Base-by-base conservation (phyloP, 2,113 vertebrate species). In the Heloderma charlesbogerti region DNA sequence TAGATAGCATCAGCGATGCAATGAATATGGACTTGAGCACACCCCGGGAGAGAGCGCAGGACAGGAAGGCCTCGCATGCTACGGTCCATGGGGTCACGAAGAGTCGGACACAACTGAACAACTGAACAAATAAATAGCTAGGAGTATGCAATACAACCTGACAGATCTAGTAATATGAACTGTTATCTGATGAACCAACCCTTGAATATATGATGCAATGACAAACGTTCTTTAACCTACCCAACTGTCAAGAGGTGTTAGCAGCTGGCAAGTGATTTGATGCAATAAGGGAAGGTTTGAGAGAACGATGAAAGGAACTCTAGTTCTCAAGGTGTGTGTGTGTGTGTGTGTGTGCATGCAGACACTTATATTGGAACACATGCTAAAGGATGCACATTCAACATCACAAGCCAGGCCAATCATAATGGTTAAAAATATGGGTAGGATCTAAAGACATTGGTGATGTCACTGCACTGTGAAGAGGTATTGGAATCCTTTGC, bases 181-280 rank as follows among this genome's bases (percentile, higher is more conserved):
- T 69, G 2, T 85, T 90, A 86, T 79, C 74, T 71, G 37, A 90
- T 86, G 89, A 79, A 69, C 74, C 63, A 54, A n/a, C n/a, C 45
- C 27, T 69, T 90, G 45, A 67, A 79, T 48, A 67, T 31, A n/a
- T 77, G 74, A 57, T 57, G 34, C 25, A 54, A 18, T 57, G 83
- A 86, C 16, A 80, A 45, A 57, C 54, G n/a, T 80, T 66, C 72
- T 86, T 79, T 54, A 69, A 67, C 45, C 34, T 13, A 51, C 74
- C 89, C 89, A 86, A 22, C n/a, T 79, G 83, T 86, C 89, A 90
- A 86, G 34, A 20, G 9, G 16, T 37, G 27, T 48, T 79, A 86
- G 60, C 74, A 86, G 43, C 8, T 12, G 22, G n/a, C 34, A 77
- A 48, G 29, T 89, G 80, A 66, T 78, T 85, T 78, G 29, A 40